Base-by-base conservation (phyloP, 2,888 invertebrate genomes). In the Slavum lentiscoides region DNA sequence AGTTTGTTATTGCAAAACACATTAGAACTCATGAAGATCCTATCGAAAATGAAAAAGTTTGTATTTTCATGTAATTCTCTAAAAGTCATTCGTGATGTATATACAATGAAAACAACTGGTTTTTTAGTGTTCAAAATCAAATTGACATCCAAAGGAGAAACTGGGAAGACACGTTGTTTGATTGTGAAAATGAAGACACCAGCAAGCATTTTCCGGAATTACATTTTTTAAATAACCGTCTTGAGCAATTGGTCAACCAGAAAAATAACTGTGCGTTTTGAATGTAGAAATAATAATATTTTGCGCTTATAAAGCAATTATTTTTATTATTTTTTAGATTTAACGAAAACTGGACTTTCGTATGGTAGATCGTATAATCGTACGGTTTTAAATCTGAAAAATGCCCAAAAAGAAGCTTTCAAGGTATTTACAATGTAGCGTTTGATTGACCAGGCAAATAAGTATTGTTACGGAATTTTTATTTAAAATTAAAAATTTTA, bases 401-500 rank as follows among this genome's bases (percentile, higher is more conserved):
- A 68, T 76, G 76, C 59, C n/a, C 68, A 68, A 68, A 76, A 68
- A 76, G 67, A 76, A 68, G 76, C 76, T 49, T 76, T 68, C 19
- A 76, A 76, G 59, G 76, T 76, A 75, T 67, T n/a, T 58, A 66
- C 17, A 37, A 3, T 55, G 4, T n/a, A 30, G 0, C 19, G 49
- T 59, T 21, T 23, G 19, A 58, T 30, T 49, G 11, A 43, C 7
- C 1, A 9, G 6, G 11, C 43, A 43, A 49, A 49, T 49, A 5
- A 9, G 19, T 55, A 6, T 55, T 55, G 11, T 55, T 55, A 55
- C 19, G 6, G 19, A 3, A 55, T 15, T 3, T 15, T 3, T 39
- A 23, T 43, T 15, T 5, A 0, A 23, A 21, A 66, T 43, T 15
- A 9, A 0, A 23, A 21, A 66, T 59, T 68, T 59, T 68, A 76